Conservation (phyloP, 2,797 vertebrate species). For the Paguma larvata region DNA sequence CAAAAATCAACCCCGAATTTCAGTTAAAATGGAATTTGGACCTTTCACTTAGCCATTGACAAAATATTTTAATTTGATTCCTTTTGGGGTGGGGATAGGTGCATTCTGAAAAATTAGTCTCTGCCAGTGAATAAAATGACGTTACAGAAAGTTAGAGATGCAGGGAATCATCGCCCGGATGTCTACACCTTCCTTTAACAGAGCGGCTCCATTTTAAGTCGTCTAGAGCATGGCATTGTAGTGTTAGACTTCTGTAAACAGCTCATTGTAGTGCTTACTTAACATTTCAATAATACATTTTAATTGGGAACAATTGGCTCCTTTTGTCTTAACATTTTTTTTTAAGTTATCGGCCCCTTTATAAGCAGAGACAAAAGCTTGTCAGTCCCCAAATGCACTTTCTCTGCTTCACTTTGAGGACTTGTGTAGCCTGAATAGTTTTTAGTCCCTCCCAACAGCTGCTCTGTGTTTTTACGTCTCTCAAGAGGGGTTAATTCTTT, state of each 20-base stretch:
- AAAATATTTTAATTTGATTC: conserved; percentile 14
- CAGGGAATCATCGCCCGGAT: not conserved
- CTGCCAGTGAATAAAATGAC: not conserved
- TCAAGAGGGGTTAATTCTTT: conserved; percentile 93
- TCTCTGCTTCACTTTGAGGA: conserved; percentile 85
- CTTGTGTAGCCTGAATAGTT: conserved; percentile 87
- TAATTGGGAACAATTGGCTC: conserved; percentile 61
- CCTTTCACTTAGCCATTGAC: not conserved
- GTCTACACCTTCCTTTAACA: not conserved
- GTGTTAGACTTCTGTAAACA: conserved; percentile 58
- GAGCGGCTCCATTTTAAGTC: not conserved
- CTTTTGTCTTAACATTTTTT: conserved; percentile 60
- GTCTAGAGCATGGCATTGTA: not conserved
- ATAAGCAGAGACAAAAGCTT: conserved; percentile 72
- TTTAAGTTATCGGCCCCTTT: conserved; percentile 55
- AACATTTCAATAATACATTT: conserved; percentile 63
- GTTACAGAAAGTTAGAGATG: not conserved
- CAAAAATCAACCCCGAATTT: conserved; percentile 29
- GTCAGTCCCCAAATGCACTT: conserved; percentile 78
- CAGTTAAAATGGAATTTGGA: conserved; percentile 57
- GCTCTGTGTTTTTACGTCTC: conserved; percentile 90
- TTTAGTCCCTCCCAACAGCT: conserved; percentile 86
- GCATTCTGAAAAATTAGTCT: conserved; percentile 3
- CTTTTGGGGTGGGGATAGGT: not conserved
- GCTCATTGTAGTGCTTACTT: conserved; percentile 64